phyloP scores from a whole-genome alignment of 2,888 invertebrate genomes.

The Metopia argyrocephala region DNA sequence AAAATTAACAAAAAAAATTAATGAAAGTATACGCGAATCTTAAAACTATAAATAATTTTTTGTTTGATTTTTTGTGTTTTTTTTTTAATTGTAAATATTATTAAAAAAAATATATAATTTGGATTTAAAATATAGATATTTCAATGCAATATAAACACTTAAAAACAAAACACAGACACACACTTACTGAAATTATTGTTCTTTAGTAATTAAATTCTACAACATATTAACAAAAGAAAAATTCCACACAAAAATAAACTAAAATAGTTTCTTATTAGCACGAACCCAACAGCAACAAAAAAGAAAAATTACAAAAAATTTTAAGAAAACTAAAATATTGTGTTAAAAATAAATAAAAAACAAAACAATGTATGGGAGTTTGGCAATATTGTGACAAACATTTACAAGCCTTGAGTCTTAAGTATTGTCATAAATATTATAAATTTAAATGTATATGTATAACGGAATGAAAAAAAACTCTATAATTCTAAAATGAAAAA shows the following conservation, averaged over 20 bases:
- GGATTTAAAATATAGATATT: conserved; percentile 6
- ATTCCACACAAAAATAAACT: too few relatives aligned
- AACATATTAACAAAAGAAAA: too few relatives aligned
- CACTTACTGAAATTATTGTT: conserved; percentile 18
- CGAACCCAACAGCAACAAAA: background rate
- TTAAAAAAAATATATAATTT: background rate
- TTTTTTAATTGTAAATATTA: conserved; percentile 46
- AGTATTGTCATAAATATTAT: background rate
- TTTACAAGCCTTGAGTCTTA: background rate
- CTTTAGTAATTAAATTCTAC: conserved; percentile 30
- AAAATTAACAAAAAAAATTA: conserved; percentile 12
- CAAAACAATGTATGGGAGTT: conserved; percentile 25
- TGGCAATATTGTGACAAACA: conserved; percentile 36
- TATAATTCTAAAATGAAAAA: background rate
- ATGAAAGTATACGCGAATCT: conserved; percentile 42
- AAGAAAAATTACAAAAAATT: background rate
- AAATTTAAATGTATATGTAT: conserved; percentile 32
- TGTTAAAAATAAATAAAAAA: background rate
- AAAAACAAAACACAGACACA: background rate
- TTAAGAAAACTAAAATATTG: too few relatives aligned
- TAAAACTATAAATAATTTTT: conserved; percentile 17
- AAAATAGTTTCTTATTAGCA: conserved; percentile 50
- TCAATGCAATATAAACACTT: conserved; percentile 40
- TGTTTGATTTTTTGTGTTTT: too few relatives aligned
- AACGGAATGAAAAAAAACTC: conserved; percentile 1